phyloP scores from a whole-genome alignment of 2,113 vertebrate genomes.

The Uropsilus gracilis region DNA sequence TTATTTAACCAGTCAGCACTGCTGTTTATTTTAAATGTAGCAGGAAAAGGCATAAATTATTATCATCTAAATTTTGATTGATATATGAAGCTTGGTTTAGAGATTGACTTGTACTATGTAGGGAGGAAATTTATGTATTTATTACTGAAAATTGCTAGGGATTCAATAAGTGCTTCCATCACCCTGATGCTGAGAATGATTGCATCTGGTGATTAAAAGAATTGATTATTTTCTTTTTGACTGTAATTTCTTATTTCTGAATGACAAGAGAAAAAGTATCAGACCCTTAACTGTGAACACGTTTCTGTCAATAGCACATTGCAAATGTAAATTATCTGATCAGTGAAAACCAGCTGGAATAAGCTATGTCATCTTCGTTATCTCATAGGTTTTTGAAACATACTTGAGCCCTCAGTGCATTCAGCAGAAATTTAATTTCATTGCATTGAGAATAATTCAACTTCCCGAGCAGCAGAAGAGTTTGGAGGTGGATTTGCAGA shows the following conservation, averaged over 20 bases:
- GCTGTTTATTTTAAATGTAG: not conserved
- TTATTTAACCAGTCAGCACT: not conserved
- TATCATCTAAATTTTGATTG: not conserved
- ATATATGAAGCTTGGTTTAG: not conserved
- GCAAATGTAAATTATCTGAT: not conserved
- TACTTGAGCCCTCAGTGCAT: not conserved
- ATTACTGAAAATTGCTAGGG: constrained; percentile 17
- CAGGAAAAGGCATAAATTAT: not conserved
- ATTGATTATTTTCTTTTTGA: constrained; percentile 1
- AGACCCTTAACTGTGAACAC: constrained; percentile 3
- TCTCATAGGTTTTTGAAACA: not conserved
- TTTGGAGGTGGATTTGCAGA: not conserved
- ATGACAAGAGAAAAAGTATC: not conserved
- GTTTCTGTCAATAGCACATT: not conserved
- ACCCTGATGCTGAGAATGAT: not conserved
- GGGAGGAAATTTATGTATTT: not conserved
- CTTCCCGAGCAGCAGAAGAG: not conserved
- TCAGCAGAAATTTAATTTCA: too few species aligned
- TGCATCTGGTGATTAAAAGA: constrained; percentile 13
- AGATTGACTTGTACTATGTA: not conserved
- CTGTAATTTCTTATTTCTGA: constrained; percentile 6
- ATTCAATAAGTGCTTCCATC: not conserved
- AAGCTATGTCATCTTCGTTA: not conserved
- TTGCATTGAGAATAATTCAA: not conserved
- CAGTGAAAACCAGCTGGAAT: not conserved